Evolutionary conservation across 1,140 invertebrate species (phyloP), one percentile per base, ranked within the genome.

Genomic region (Procambarus clarkii): DNA sequence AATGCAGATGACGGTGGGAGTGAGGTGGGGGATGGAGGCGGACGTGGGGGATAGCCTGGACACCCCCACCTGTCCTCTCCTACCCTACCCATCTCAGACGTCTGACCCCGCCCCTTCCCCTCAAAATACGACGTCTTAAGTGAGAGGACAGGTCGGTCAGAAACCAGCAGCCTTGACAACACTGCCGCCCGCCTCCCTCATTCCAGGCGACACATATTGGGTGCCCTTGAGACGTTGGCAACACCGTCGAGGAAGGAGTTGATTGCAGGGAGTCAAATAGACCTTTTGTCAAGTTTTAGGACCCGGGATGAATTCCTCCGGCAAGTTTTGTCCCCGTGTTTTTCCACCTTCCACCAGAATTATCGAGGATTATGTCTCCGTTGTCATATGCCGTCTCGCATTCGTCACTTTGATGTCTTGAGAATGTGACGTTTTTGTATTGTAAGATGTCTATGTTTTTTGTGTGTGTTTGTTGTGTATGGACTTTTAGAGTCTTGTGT

Each of bases 241-340:
- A 78, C 74, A 3, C 44, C 46, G 60, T n/a, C 11, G 48, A 71
- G 86, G 78, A 69, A 71, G 86, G 60, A 88, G 77, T 88, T 88
- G 86, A 81, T 80, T 88, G 78, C 86, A 80, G 76, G 58, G 58
- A 78, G 60, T 81, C 78, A 88, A 80, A 88, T 69, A 88, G 77
- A 81, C 18, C 77, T 81, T 46, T 48, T 69, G 77, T 15, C 3
- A 24, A 81, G 34, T 88, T 80, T 88, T 88, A 76, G 85, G 44
- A 60, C 74, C 85, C 69, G 3, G 2, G 71, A 77, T 64, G 69
- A 77, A 86, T 76, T 76, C 48, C n/a, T 77, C 24, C 84, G 2
- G 24, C 69, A 18, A 24, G 18, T 48, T 58, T 74, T 74, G n/a
- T 46, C 58, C 11, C 44, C 77, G 1, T 3, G 11, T 54, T 79